Evolutionary conservation across 2,113 vertebrate genomes (phyloP).

Genomic region (Gasterosteus aculeatus): DNA sequence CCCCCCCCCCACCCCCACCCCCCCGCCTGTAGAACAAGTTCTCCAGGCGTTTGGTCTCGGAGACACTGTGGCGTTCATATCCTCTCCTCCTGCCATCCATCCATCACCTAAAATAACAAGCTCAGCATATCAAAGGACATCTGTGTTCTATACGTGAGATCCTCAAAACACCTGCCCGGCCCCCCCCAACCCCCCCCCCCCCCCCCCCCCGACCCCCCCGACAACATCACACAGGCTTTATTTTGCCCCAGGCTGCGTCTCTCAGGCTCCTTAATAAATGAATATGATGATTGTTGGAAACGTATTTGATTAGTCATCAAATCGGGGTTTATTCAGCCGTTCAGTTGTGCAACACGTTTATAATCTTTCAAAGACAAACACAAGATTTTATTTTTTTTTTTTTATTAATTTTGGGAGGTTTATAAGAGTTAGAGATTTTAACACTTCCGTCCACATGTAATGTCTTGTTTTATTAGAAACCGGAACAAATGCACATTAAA

Average conservation of each 20-base stretch:
- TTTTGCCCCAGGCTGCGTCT: not conserved
- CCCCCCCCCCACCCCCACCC: constrained; percentile 40
- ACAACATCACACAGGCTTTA: not conserved
- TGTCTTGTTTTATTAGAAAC: too few species aligned
- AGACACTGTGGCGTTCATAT: constrained; percentile 61
- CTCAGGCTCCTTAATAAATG: not conserved
- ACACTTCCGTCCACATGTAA: too few species aligned
- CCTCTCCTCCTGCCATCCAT: constrained; percentile 52
- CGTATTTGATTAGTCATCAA: not conserved
- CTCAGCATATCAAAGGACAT: constrained; percentile 65
- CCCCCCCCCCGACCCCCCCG: constrained; percentile 10
- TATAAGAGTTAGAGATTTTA: too few species aligned
- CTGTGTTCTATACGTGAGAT: constrained; percentile 59
- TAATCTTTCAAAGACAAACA: too few species aligned
- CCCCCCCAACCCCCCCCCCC: too few species aligned
- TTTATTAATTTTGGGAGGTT: too few species aligned
- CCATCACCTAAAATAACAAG: constrained; percentile 64
- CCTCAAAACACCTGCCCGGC: constrained; percentile 59
- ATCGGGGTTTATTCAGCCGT: not conserved
- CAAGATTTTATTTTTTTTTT: too few species aligned
- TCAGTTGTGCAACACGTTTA: not conserved
- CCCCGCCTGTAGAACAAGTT: constrained; percentile 66
- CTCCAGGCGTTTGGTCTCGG: constrained; percentile 65
- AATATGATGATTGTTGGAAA: too few species aligned
- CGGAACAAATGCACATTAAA: too few species aligned